These are phyloP conservation scores for Polylopha cassiicola DNA, from an alignment of 2,888 invertebrate genomes.

Conservation along the genomic window DNA sequence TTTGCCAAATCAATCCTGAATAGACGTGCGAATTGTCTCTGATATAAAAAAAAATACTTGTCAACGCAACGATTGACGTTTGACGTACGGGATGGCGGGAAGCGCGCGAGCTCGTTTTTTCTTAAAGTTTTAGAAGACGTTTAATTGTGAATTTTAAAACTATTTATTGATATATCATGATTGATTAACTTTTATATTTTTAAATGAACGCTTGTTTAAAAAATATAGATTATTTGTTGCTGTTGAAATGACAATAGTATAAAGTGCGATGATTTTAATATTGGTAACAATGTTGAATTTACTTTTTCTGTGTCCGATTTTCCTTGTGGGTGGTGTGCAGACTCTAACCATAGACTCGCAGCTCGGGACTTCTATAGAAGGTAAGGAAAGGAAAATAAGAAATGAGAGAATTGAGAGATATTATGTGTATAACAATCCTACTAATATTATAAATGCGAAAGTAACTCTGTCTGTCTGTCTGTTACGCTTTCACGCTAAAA, in stretches of 20 bases:
- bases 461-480: no score
- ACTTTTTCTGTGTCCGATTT: constrained; percentile 57
- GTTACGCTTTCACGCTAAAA: no score
- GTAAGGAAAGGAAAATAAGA: constrained; percentile 46
- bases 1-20: constrained; percentile 57
- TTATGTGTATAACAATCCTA: background rate
- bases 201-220: constrained; percentile 24
- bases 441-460: no score
- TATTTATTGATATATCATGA: constrained; percentile 18
- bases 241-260: constrained; percentile 22
- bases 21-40: constrained; percentile 50
- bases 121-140: constrained; percentile 19
- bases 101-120: constrained; percentile 27
- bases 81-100: constrained; percentile 29
- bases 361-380: constrained; percentile 68
- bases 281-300: constrained; percentile 56
- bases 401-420: background rate
- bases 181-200: constrained; percentile 4
- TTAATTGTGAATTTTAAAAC: background rate
- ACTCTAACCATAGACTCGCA: constrained; percentile 67
- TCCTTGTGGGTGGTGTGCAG: constrained; percentile 57
- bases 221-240: constrained; percentile 22
- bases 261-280: constrained; percentile 36
- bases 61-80: constrained; percentile 22
- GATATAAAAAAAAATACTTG: constrained; percentile 33